phyloP scores from a whole-genome alignment of 2,888 invertebrate genomes.

The Lepidocyrtoides sp. region DNA sequence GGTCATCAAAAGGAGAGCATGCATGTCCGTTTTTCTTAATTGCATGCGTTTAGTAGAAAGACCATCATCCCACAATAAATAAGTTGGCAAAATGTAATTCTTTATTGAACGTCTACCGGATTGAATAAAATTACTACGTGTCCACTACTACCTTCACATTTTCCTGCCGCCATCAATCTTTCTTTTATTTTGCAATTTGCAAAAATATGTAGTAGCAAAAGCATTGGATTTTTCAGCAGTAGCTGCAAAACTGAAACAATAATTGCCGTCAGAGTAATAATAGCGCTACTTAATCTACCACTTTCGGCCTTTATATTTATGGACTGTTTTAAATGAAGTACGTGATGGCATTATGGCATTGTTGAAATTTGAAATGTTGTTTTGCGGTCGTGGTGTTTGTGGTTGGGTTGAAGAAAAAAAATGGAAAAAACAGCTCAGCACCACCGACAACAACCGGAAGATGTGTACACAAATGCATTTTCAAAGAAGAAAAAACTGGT shows the following conservation, averaged over 20 bases:
- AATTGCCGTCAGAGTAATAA: slow-evolving; percentile 26
- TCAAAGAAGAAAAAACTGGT: slow-evolving; percentile 22
- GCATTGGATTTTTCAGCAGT: not conserved
- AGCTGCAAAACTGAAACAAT: slow-evolving; percentile 41
- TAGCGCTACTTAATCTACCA: not conserved
- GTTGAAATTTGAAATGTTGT: slow-evolving; percentile 41
- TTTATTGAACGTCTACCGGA: not conserved
- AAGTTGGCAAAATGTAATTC: not conserved
- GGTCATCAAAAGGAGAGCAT: not conserved
- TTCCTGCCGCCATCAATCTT: not conserved
- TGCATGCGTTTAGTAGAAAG: slow-evolving; percentile 32
- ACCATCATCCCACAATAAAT: not conserved
- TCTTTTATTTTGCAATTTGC: slow-evolving; percentile 29
- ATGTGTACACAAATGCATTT: slow-evolving; percentile 49
- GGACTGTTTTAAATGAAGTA: slow-evolving; percentile 23
- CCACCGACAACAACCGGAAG: slow-evolving; percentile 51
- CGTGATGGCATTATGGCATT: slow-evolving; percentile 40
- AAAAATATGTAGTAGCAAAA: not conserved
- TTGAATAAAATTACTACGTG: slow-evolving; percentile 40
- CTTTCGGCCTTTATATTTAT: slow-evolving; percentile 58
- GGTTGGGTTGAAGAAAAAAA: not conserved
- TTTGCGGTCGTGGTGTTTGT: slow-evolving; percentile 5
- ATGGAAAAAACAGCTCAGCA: not conserved
- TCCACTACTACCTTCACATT: not conserved
- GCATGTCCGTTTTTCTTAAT: slow-evolving; percentile 9